A percentile compares a stretch with the other conserved stretches of the same genome.
phyloP scores from a whole-genome alignment of 2,888 invertebrate genomes.

The Eumacrocentrus americanus region DNA sequence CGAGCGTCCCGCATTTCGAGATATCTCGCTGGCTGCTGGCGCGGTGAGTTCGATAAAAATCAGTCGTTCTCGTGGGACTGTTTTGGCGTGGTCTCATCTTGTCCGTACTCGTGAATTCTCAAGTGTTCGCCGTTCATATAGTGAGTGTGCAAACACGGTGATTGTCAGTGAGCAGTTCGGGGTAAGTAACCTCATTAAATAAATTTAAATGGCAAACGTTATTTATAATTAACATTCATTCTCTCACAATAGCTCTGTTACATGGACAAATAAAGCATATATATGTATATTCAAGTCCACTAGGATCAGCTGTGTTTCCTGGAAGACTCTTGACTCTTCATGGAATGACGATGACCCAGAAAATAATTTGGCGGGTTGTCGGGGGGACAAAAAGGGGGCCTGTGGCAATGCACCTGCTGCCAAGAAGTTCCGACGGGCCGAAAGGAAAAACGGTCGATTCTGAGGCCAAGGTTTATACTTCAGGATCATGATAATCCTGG shows the following conservation, averaged over 20 bases:
- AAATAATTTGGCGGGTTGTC: slow-evolving; percentile 16
- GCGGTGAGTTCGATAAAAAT: slow-evolving; percentile 53
- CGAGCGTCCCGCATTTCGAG: slow-evolving; percentile 40
- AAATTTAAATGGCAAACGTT: neutral
- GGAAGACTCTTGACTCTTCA: slow-evolving; percentile 1
- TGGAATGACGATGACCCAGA: slow-evolving; percentile 17
- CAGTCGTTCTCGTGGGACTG: slow-evolving; percentile 43
- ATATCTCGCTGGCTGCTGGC: slow-evolving; percentile 31
- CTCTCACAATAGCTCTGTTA: neutral
- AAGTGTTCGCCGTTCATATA: slow-evolving; percentile 16
- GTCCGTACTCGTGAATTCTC: slow-evolving; percentile 9
- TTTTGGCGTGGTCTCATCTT: slow-evolving; percentile 39
- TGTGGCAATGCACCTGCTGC: slow-evolving; percentile 3
- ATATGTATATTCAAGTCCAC: neutral
- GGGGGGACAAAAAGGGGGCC: neutral
- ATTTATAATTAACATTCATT: neutral
- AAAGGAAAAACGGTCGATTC: slow-evolving; percentile 15
- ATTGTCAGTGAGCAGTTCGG: slow-evolving; percentile 34
- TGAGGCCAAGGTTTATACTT: slow-evolving; percentile 17
- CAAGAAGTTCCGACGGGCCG: neutral
- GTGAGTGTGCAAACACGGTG: slow-evolving; percentile 31
- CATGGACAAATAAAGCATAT: too few relatives aligned
- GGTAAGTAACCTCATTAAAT: slow-evolving; percentile 35
- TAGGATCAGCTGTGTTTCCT: neutral
- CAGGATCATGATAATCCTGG: neutral